These are phyloP conservation scores for Malaclemys terrapin DNA, from an alignment of 2,113 vertebrate species.

Conservation along the genomic window DNA sequence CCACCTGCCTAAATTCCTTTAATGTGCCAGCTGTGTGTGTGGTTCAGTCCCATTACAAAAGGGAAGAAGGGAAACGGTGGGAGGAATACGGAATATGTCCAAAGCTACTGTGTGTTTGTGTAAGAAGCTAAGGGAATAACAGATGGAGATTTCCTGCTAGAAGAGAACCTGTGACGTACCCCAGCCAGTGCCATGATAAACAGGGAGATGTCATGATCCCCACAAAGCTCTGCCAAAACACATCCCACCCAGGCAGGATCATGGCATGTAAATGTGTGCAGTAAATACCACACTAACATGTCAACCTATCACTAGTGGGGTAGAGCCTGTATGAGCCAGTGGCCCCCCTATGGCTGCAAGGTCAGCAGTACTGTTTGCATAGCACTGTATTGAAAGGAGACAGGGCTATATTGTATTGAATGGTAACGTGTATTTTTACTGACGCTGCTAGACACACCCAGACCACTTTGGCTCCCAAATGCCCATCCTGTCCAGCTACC, in stretches of 20 bases:
- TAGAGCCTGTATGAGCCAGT: neutral
- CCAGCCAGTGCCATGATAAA: neutral
- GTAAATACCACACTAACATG: neutral
- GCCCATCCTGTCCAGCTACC: neutral
- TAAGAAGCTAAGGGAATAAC: neutral
- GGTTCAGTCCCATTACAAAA: neutral
- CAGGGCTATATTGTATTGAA: neutral
- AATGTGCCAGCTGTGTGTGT: neutral
- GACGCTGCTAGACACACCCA: neutral
- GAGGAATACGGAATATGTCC: neutral
- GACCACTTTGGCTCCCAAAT: neutral
- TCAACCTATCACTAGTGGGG: neutral
- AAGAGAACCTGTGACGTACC: neutral
- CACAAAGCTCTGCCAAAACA: neutral
- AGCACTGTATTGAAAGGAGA: neutral
- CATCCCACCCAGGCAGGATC: neutral
- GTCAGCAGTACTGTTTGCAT: neutral
- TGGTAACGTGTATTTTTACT: neutral
- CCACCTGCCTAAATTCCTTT: neutral
- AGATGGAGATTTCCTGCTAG: neutral
- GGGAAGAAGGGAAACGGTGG: neutral
- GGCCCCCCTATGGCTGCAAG: neutral
- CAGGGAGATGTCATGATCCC: neutral
- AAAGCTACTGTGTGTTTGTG: neutral
- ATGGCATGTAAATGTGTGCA: neutral